Conservation (phyloP, 2,113 vertebrate species). For the Emydocephalus ijimae region DNA sequence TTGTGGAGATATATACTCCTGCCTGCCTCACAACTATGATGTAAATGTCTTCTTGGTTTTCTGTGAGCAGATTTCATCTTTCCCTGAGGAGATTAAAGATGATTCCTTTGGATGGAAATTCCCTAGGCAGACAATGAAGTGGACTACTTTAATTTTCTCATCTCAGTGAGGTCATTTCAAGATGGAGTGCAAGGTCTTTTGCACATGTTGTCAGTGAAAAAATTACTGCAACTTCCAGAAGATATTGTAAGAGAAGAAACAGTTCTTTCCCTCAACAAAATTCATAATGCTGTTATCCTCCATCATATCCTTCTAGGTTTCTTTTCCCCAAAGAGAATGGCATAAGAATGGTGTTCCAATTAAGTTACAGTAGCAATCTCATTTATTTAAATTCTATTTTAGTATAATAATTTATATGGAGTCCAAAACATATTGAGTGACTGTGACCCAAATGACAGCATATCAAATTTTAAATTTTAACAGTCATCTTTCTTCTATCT, state of each 20-base stretch:
- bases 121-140: background rate
- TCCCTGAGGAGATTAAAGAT: background rate
- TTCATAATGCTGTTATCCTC: background rate
- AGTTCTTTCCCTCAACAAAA: background rate
- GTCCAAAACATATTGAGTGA: background rate
- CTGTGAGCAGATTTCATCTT: background rate
- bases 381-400: background rate
- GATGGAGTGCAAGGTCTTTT: background rate
- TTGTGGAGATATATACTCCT: background rate
- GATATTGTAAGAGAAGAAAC: background rate
- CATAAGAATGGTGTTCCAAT: background rate
- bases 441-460: background rate
- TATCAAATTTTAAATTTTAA: background rate
- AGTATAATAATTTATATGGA: background rate
- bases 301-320: no score
- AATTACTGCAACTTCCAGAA: background rate
- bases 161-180: background rate
- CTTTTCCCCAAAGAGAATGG: background rate
- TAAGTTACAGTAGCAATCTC: background rate
- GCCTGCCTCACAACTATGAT: background rate
- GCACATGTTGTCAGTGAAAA: background rate
- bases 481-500: background rate
- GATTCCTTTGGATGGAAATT: background rate
- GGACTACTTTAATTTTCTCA: background rate
- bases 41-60: background rate